Base-by-base conservation (phyloP, 2,888 invertebrate species). In the Ferrisia virgata region DNA sequence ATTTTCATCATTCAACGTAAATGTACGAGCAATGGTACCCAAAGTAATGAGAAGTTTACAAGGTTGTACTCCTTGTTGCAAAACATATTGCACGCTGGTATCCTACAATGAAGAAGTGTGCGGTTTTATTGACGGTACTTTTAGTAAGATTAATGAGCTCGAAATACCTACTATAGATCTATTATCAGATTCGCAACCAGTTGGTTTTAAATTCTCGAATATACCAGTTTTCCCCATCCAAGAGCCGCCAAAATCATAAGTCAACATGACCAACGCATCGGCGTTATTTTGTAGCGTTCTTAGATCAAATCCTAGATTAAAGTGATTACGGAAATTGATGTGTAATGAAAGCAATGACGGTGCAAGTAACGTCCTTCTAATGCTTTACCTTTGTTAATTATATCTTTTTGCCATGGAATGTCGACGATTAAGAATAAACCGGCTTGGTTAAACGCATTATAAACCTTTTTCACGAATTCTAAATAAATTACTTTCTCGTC, bases 191-290 rank as follows among this genome's bases (percentile, higher is more conserved):
- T 64, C 64, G 28, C 64, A 64, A 64, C 64, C 64, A 31, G 28
- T 64, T 3, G 28, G 28, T 28, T 64, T 64, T 31, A 64, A 15
- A 64, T 64, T 64, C 28, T 64, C 64, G 15, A 64, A 28, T 64
- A 64, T 11, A 31, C 64, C 64, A 4, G 64, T 15, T 64, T 64
- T 64, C 1, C 64, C 64, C 64, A 64, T 64, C 64, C 64, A 64
- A 6, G 28, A 64, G 1, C 64, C 64, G 4, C 28, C 64, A n/a
- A 64, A 64, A 28, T 64, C 64, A 31, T 64, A 64, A 64, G 64
- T 64, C 64, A 64, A 64, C 64, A 64, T 64, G 64, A 64, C 64
- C 64, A 64, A 64, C 1, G 64, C 64, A 28, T 64, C 64, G 64
- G 6, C 64, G 28, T 1, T 64, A 64, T 64, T 64, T 64, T 64